Evolutionary conservation across 2,888 invertebrate genomes (phyloP).

Genomic region (Pantelozetes paolii): DNA sequence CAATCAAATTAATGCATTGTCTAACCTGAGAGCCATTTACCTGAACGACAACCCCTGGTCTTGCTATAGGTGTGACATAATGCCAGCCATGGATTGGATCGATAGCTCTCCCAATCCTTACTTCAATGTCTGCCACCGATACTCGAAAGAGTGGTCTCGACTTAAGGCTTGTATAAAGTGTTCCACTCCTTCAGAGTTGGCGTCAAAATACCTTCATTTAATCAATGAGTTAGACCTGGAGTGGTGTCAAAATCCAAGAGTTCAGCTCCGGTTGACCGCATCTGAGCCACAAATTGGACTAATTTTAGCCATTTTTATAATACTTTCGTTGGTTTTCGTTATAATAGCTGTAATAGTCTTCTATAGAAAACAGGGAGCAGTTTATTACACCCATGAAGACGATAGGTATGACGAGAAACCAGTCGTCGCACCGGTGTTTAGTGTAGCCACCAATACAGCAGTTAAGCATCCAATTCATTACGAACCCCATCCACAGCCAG

Average conservation of each 20-base stretch:
- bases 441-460: neutral
- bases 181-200: neutral
- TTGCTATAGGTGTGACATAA: conserved; percentile 61
- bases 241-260: conserved; percentile 38
- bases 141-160: conserved; percentile 7
- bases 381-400: conserved; percentile 76
- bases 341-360: conserved; percentile 61
- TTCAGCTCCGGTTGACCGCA: conserved; percentile 44
- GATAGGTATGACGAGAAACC: conserved; percentile 48
- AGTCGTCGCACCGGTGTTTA: too few relatives aligned
- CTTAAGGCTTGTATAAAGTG: neutral
- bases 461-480: neutral
- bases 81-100: conserved; percentile 42
- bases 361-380: conserved; percentile 63
- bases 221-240: conserved; percentile 26
- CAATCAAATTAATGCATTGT: conserved; percentile 54
- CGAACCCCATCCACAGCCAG: neutral
- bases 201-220: conserved; percentile 21
- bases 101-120: conserved; percentile 31
- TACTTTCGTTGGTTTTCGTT: conserved; percentile 56
- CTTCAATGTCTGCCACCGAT: conserved; percentile 31
- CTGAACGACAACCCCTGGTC: conserved; percentile 65
- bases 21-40: conserved; percentile 43
- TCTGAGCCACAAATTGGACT: conserved; percentile 53
- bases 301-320: conserved; percentile 58